Conservation (phyloP, 2,797 vertebrate genomes). For the Ispidina picta region DNA sequence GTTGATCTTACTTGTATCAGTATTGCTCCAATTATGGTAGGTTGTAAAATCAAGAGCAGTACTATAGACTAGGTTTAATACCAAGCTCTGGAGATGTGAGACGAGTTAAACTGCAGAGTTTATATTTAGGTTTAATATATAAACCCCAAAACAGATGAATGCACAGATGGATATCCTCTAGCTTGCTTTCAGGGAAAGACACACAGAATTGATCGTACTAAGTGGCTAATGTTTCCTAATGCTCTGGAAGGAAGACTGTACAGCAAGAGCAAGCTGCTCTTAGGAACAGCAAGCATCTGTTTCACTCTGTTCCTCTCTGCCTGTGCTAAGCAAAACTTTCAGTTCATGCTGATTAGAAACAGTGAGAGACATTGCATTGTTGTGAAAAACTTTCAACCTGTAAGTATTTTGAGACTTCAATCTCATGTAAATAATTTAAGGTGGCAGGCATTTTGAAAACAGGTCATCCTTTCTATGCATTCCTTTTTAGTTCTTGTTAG, state of each 20-base stretch:
- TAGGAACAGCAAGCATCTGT: neutral
- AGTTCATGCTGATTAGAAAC: neutral
- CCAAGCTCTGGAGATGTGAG: neutral
- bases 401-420: neutral
- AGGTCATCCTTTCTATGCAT: neutral
- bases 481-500: neutral
- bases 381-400: neutral
- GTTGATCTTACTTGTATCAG: neutral
- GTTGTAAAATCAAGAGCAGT: neutral
- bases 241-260: neutral
- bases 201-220: neutral
- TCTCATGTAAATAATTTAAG: neutral
- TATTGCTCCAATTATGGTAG: neutral
- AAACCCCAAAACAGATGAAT: neutral
- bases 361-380: neutral
- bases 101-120: neutral
- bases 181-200: neutral
- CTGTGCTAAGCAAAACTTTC: neutral
- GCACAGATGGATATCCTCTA: neutral
- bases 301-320: neutral
- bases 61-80: neutral
- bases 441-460: neutral
- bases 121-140: neutral
- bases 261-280: neutral
- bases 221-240: neutral